Conservation (phyloP, 2,888 invertebrate genomes). For the Elmis aenea region DNA sequence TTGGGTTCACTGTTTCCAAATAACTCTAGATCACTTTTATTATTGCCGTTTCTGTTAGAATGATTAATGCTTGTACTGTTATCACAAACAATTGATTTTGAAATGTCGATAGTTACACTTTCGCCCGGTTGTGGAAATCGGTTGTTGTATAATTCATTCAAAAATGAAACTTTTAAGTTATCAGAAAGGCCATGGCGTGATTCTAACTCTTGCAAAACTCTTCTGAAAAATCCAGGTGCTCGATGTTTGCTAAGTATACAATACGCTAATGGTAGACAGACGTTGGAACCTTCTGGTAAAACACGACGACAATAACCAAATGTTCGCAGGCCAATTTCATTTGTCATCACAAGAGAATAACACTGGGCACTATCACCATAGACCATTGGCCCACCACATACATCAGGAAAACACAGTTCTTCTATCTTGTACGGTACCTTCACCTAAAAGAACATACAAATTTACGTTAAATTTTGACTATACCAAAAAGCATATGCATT, state of each 20-base stretch:
- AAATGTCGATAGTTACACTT: constrained; percentile 39
- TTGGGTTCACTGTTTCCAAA: too few species aligned
- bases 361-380: constrained; percentile 51
- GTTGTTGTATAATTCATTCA: constrained; percentile 65
- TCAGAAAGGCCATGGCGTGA: constrained; percentile 68
- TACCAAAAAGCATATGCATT: too few species aligned
- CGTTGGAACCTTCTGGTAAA: constrained; percentile 66
- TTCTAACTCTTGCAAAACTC: constrained; percentile 69
- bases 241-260: constrained; percentile 74
- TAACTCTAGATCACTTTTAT: too few species aligned
- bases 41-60: too few species aligned
- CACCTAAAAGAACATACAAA: constrained; percentile 52
- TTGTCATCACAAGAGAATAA: constrained; percentile 72
- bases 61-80: too few species aligned
- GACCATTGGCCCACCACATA: constrained; percentile 44
- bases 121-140: constrained; percentile 67
- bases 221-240: constrained; percentile 70
- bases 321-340: constrained; percentile 66
- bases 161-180: constrained; percentile 57
- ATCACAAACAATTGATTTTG: constrained; percentile 27
- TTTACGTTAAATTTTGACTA: too few species aligned
- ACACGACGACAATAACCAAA: constrained; percentile 76
- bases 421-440: constrained; percentile 63
- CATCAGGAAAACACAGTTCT: constrained; percentile 73
- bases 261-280: constrained; percentile 72